Conservation (phyloP, 2,888 invertebrate species). For the Gortyna flavago region DNA sequence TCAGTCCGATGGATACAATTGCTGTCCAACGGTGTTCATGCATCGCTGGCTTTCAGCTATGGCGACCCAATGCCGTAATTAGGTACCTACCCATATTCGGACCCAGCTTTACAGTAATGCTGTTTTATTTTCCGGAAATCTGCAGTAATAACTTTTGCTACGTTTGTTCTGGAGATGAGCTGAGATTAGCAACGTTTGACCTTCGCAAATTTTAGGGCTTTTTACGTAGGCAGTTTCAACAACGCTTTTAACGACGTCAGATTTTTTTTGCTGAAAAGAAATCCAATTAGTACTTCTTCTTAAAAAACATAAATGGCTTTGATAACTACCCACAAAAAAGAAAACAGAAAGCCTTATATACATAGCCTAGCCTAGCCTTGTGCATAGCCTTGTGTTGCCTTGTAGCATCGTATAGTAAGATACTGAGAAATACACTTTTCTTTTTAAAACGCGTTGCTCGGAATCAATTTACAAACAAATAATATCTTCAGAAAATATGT, state of each 20-base stretch:
- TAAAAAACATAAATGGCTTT: constrained; percentile 16
- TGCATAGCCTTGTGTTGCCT: too few species aligned
- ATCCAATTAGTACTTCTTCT: constrained; percentile 30
- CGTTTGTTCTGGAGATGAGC: constrained; percentile 39
- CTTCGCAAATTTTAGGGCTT: constrained; percentile 21
- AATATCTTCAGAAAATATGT: constrained; percentile 49
- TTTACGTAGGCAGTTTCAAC: constrained; percentile 6
- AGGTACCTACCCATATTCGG: constrained; percentile 66
- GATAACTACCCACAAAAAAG: constrained; percentile 12
- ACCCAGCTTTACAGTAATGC: constrained; percentile 58
- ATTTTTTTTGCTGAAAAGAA: constrained; percentile 10
- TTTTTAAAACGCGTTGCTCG: constrained; percentile 24
- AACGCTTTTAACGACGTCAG: background rate
- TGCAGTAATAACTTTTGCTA: constrained; percentile 52
- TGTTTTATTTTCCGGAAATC: constrained; percentile 62
- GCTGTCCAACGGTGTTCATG: constrained; percentile 67
- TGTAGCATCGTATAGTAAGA: constrained; percentile 10
- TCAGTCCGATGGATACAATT: constrained; percentile 67
- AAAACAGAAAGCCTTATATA: constrained; percentile 16
- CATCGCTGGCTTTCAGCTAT: constrained; percentile 67
- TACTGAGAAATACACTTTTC: constrained; percentile 6
- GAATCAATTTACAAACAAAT: constrained; percentile 51
- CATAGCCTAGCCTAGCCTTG: too few species aligned
- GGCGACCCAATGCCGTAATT: constrained; percentile 68
- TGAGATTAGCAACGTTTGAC: constrained; percentile 40